Evolutionary conservation across 2,888 invertebrate species (phyloP).

Genomic region (Eucera pruinosa): DNA sequence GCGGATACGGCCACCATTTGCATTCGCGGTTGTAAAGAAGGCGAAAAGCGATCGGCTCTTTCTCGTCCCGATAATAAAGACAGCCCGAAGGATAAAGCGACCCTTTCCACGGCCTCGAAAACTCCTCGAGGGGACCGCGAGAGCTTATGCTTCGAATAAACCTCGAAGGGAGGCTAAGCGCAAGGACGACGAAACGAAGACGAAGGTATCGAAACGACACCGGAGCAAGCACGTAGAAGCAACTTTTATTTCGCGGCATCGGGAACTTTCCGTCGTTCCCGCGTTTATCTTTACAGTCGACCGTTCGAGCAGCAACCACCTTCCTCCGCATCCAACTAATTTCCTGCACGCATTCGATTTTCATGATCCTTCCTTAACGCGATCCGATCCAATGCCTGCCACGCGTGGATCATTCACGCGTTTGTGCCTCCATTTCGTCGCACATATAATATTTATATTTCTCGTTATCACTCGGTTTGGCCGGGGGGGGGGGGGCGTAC

Average conservation of each 20-base stretch:
- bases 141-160: constrained; percentile 81
- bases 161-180: constrained; percentile 59
- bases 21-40: constrained; percentile 81
- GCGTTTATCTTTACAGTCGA: constrained; percentile 78
- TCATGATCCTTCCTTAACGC: constrained; percentile 79
- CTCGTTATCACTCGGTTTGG: constrained; percentile 78
- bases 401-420: constrained; percentile 68
- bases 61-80: constrained; percentile 77
- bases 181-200: not conserved
- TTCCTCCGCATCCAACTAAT: constrained; percentile 81
- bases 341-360: constrained; percentile 83
- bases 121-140: constrained; percentile 50
- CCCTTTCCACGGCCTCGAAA: constrained; percentile 54
- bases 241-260: constrained; percentile 63
- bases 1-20: constrained; percentile 82
- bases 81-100: constrained; percentile 73
- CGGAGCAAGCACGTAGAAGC: constrained; percentile 22
- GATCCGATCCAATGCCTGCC: constrained; percentile 57
- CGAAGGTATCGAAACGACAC: constrained; percentile 19
- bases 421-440: constrained; percentile 72
- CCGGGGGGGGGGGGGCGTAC: not conserved
- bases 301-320: constrained; percentile 56
- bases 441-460: constrained; percentile 83
- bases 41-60: constrained; percentile 77
- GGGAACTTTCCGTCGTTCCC: constrained; percentile 63